Evolutionary conservation across 2,888 invertebrate species (phyloP).

Genomic region (Patella ulyssiponensis): DNA sequence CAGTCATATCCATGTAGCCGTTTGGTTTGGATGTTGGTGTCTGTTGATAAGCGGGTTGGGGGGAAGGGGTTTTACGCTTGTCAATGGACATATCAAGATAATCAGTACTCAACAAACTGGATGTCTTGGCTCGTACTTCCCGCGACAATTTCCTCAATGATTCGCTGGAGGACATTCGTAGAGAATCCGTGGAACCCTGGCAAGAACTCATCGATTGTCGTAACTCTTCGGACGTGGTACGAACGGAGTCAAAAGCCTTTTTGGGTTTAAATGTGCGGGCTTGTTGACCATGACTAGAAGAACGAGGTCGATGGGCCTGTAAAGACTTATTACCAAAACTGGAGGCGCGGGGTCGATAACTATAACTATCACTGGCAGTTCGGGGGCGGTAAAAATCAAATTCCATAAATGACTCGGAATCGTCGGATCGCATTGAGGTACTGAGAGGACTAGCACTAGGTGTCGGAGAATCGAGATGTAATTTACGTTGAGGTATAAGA

Average conservation of each 20-base stretch:
- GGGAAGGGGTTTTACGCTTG: constrained; percentile 49
- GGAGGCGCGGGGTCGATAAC: constrained; percentile 61
- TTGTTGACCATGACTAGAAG: constrained; percentile 65
- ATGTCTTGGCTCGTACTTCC: constrained; percentile 39
- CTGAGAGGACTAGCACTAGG: constrained; percentile 51
- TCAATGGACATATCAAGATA: constrained; percentile 59
- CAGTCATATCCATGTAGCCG: constrained; percentile 59
- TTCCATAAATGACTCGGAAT: constrained; percentile 69
- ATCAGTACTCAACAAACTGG: constrained; percentile 41
- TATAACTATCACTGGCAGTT: constrained; percentile 64
- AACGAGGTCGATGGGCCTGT: constrained; percentile 58
- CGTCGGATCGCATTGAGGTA: constrained; percentile 53
- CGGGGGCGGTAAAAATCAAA: constrained; percentile 65
- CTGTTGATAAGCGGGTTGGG: constrained; percentile 34
- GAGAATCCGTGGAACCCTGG: constrained; percentile 52
- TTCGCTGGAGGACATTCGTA: constrained; percentile 58
- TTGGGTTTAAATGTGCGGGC: constrained; percentile 47
- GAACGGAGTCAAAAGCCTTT: constrained; percentile 49
- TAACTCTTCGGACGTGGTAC: constrained; percentile 53
- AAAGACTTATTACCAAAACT: constrained; percentile 56
- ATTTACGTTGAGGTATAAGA: constrained; percentile 67
- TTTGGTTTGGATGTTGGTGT: constrained; percentile 30
- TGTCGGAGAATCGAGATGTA: constrained; percentile 32
- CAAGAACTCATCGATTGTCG: constrained; percentile 55
- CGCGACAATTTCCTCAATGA: constrained; percentile 53